Base-by-base conservation (phyloP, 2,888 invertebrate genomes). In the Cyclophora punctaria region DNA sequence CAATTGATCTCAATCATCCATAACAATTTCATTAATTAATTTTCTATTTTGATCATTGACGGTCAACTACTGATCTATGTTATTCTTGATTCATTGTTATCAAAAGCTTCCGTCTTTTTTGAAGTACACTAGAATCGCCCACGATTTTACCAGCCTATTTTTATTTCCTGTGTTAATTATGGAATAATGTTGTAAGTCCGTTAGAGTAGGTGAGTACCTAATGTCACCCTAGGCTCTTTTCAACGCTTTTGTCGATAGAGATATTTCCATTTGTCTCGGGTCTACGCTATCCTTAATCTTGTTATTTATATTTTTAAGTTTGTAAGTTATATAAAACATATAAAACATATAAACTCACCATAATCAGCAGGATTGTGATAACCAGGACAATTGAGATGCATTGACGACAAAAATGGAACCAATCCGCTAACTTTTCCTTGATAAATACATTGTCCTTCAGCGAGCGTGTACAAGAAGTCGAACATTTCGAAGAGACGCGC, bases 321-420 rank as follows among this genome's bases (percentile, higher is more conserved):
- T 5, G 3, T 3, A 45, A n/a, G 5, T 7, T n/a, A 43, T 34
- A 41, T 46, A 3, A 34, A 41, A n/a, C n/a, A n/a, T n/a, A n/a
- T n/a, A n/a, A 7, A 7, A 7, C 5, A 41, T 3, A 41, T 41
- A 41, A 34, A 67, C 89, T 89, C 78, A 96, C 96, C 94, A 78
- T 96, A 98, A 91, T 98, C 98, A 49, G 98, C 98, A 47, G 98
- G 98, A 83, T 98, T 98, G 89, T 98, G 98, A 73, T 98, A 98
- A 67, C 96, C 93, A 0, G 98, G 98, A 81, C 98, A 98, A 57
- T 95, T 92, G 48, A 97, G 91, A 7, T 94, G 94, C 90, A 97
- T 92, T 0, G 93, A 92, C 3, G 94, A 92, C 50, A 98, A 89
- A 79, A 97, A 98, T 7, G 97, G 96, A 60, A 98, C 95, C 59